Base-by-base conservation (phyloP, 2,888 invertebrate genomes). In the Xestia c-nigrum region DNA sequence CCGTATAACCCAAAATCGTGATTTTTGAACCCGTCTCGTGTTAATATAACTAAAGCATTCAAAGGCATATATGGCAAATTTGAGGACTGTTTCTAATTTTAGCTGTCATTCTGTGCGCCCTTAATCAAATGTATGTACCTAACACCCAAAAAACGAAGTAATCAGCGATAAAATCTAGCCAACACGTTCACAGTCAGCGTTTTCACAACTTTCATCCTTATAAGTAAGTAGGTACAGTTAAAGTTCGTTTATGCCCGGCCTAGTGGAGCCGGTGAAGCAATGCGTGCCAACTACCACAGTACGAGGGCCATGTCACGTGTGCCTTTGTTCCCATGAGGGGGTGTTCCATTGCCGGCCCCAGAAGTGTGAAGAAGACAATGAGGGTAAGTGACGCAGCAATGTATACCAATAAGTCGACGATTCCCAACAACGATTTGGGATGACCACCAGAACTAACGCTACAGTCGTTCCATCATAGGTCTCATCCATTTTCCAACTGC, bases 241-340 rank as follows among this genome's bases (percentile, higher is more conserved):
- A 80, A 80, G 68, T 83, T 67, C 47, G 57, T 80, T 79, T 87
- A 76, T 87, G 83, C 73, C 70, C 59, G 81, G 79, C 78, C 80
- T 87, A 94, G 93, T 91, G 86, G 82, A 85, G 71, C 85, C 88
- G 40, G 68, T 16, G 50, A 86, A 84, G 75, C 79, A 72, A 21
- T 95, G 95, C 82, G 83, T 94, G 64, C 92, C 94, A 0, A 92
- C 94, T 0, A 80, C 88, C 5, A 79, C 86, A 3, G 89, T 88
- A 16, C 80, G 74, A 31, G 93, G 94, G 0, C 89, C 90, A 0
- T 94, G 94, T 76, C 92, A 94, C 57, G 68, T 77, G 14, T 95
- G 95, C 79, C 64, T 92, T 40, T 95, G 95, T 73, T 82, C 85
- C 3, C 61, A 80, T 3, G 90, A 90, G 3, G 94, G 94, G 2